Percentiles rank a stretch among this genome's conserved stretches.
Conservation (phyloP, 1,140 invertebrate species). For the Melanaphis sacchari region DNA sequence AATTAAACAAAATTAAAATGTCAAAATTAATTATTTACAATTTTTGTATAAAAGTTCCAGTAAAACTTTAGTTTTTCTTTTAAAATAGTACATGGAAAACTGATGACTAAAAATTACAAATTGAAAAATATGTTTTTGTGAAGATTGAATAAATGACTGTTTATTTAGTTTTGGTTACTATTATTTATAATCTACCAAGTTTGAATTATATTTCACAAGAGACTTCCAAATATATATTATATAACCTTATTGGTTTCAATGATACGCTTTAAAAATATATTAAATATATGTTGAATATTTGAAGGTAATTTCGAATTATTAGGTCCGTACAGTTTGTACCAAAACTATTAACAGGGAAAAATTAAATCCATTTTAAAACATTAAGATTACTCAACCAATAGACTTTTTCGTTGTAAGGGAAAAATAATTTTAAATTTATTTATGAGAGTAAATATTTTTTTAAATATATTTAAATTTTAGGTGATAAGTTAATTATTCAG, state of each 20-base stretch:
- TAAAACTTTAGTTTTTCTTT: neutral
- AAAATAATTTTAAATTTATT: neutral
- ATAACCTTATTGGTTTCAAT: neutral
- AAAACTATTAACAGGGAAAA: neutral
- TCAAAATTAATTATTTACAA: neutral
- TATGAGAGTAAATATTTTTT: neutral
- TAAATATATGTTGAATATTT: neutral
- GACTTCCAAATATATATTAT: neutral
- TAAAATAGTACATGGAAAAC: neutral
- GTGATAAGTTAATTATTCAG: neutral
- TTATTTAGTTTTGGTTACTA: neutral
- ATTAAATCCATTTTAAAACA: conserved; percentile 12
- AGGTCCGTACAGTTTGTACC: neutral
- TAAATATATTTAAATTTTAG: neutral
- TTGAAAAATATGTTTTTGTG: neutral
- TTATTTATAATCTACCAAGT: neutral
- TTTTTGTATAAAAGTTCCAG: neutral
- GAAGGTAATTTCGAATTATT: neutral
- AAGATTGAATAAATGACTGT: neutral
- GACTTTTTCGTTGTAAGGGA: neutral
- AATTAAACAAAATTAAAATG: neutral
- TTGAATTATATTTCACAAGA: neutral
- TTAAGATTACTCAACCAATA: neutral
- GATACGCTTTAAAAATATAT: neutral
- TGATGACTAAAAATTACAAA: neutral